These are phyloP conservation scores for Dasyurus viverrinus DNA, from an alignment of 2,113 vertebrate genomes.

Conservation along the genomic window DNA sequence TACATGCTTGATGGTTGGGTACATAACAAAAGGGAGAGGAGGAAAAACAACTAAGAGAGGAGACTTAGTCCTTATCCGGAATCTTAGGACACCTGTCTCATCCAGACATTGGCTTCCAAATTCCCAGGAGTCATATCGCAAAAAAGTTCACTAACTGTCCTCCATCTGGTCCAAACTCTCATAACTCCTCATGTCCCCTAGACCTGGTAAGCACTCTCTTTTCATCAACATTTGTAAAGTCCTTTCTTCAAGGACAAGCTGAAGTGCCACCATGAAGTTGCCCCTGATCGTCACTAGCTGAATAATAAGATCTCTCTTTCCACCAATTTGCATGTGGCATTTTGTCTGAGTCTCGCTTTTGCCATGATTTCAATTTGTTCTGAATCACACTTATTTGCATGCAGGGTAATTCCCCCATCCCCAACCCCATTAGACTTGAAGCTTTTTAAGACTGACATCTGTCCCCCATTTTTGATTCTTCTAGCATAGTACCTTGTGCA, in stretches of 20 bases:
- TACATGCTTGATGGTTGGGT: too few species aligned
- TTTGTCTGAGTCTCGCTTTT: background rate
- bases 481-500: background rate
- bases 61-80: too few species aligned
- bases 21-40: too few species aligned
- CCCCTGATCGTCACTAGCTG: background rate
- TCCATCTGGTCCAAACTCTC: background rate
- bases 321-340: background rate
- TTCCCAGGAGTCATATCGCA: background rate
- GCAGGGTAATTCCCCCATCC: background rate
- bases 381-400: background rate
- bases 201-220: background rate
- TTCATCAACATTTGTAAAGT: background rate
- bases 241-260: background rate
- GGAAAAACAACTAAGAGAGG: too few species aligned
- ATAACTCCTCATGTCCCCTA: background rate
- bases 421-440: background rate
- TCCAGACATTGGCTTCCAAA: background rate
- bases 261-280: background rate
- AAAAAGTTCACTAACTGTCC: background rate
- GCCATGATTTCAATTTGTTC: background rate
- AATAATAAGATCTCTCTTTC: background rate
- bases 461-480: background rate
- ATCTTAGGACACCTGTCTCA: too few species aligned
- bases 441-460: background rate